Evolutionary conservation across 2,888 invertebrate genomes (phyloP).

Genomic region (Melikaiella ostensackeni): DNA sequence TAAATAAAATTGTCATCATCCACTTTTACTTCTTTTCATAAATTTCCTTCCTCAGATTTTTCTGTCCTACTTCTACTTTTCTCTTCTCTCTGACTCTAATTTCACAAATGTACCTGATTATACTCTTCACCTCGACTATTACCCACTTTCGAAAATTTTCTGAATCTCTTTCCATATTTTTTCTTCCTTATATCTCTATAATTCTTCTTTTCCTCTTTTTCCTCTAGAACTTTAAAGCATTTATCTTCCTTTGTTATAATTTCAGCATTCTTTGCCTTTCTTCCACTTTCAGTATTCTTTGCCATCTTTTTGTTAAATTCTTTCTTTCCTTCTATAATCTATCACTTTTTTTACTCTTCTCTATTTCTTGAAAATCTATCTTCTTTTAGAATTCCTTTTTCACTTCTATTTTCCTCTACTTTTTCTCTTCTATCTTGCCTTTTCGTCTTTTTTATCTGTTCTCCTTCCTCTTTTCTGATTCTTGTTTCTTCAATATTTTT

Average conservation of each 20-base stretch:
- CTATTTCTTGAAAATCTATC: not conserved
- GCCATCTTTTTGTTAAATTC: not conserved
- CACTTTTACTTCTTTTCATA: not conserved
- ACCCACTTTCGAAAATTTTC: conserved; percentile 12
- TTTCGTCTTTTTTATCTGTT: not conserved
- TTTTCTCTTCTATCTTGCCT: not conserved
- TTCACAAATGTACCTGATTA: conserved; percentile 33
- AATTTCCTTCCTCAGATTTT: conserved; percentile 1
- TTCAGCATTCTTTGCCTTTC: not conserved
- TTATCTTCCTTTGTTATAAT: not conserved
- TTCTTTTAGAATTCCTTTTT: not conserved
- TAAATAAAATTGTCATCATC: not conserved
- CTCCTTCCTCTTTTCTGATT: not conserved
- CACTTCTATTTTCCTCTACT: not conserved
- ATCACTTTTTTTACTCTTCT: conserved; percentile 4
- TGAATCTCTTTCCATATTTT: conserved; percentile 7
- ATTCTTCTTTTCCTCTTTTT: conserved; percentile 32
- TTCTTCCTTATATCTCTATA: conserved; percentile 17
- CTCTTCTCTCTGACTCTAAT: not conserved
- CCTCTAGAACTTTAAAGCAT: not conserved
- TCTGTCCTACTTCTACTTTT: conserved; percentile 10
- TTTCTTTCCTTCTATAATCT: not conserved
- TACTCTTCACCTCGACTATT: conserved; percentile 13
- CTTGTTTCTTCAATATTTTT: conserved; percentile 23
- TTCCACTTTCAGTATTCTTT: not conserved